phyloP scores from a whole-genome alignment of 1,140 invertebrate genomes.

The Lepidurus apus region DNA sequence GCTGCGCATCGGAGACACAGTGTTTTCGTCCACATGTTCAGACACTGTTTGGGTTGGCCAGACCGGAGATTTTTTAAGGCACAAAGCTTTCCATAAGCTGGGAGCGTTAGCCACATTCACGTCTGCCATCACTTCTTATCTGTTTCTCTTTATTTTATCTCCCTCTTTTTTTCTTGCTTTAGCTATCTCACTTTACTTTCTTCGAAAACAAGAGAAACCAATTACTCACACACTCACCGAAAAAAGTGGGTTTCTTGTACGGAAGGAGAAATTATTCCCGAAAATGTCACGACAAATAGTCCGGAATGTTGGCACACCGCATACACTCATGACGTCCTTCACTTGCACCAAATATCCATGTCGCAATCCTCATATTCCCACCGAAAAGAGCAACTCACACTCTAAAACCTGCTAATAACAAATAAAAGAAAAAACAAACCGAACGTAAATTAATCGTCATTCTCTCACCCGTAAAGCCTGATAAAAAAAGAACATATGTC shows the following conservation, averaged over 20 bases:
- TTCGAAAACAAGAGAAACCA: too few species aligned
- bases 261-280: neutral
- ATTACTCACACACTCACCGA: neutral
- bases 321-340: neutral
- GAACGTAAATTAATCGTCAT: neutral
- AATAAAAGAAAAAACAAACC: neutral
- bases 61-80: neutral
- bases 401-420: neutral
- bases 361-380: neutral
- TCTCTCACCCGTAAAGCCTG: too few species aligned
- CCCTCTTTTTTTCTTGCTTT: neutral
- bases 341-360: neutral
- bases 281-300: neutral
- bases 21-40: neutral
- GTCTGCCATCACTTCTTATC: neutral
- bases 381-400: neutral
- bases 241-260: neutral
- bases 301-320: neutral
- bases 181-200: neutral
- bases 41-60: neutral
- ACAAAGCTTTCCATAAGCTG: constrained; percentile 15
- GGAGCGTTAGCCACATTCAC: neutral
- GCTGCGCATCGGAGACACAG: neutral
- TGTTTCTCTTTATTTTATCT: neutral
- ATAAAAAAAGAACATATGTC: too few species aligned